Evolutionary conservation across 2,888 invertebrate species (phyloP).

Genomic region (Mamestra brassicae): DNA sequence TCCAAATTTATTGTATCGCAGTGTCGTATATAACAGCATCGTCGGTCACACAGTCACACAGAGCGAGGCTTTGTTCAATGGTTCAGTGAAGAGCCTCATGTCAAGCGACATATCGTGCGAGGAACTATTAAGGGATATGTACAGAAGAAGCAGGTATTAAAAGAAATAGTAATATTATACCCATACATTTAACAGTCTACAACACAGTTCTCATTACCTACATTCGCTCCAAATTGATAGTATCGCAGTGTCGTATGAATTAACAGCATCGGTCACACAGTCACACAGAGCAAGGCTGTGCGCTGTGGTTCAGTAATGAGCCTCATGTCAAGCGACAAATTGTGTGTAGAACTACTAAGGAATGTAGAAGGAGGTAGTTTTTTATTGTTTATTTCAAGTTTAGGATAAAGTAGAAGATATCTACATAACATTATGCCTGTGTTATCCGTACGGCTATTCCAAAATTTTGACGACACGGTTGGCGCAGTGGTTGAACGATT

Average conservation of each 20-base stretch:
- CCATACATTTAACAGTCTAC: too few relatives aligned
- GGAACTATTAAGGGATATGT: constrained; percentile 40
- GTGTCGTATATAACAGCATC: constrained; percentile 38
- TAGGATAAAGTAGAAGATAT: too few relatives aligned
- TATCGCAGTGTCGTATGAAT: constrained; percentile 41
- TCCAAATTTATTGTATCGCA: constrained; percentile 37
- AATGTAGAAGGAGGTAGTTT: constrained; percentile 4
- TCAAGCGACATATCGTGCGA: constrained; percentile 57
- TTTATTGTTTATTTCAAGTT: too few relatives aligned
- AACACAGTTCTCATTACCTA: constrained; percentile 49
- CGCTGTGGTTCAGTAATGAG: constrained; percentile 81
- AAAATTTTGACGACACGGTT: too few relatives aligned
- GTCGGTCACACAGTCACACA: constrained; percentile 27
- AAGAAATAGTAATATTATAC: too few relatives aligned
- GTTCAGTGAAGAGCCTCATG: constrained; percentile 81
- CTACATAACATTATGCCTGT: too few relatives aligned
- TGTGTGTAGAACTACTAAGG: constrained; percentile 49
- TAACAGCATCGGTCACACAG: constrained; percentile 40
- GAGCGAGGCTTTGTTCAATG: constrained; percentile 66
- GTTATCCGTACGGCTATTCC: too few relatives aligned
- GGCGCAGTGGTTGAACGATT: too few relatives aligned
- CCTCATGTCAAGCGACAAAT: constrained; percentile 68
- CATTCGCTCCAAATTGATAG: constrained; percentile 43
- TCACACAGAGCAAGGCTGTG: constrained; percentile 20
- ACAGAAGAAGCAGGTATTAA: background rate